Conservation (phyloP, 1,140 invertebrate genomes). For the Globodera rostochiensis region DNA sequence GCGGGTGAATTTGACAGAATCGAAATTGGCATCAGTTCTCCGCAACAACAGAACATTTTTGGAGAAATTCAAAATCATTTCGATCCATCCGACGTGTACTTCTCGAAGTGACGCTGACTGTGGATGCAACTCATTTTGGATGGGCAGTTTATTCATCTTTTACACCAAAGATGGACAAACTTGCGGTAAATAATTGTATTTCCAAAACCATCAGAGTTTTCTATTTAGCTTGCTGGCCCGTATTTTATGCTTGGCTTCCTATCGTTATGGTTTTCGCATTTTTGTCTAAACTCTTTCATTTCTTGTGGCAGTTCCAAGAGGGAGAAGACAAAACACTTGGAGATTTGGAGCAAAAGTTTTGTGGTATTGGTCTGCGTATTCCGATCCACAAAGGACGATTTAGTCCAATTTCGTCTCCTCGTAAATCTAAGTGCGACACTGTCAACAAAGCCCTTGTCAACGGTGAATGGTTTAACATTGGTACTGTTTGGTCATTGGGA, state of each 20-base stretch:
- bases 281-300: not conserved
- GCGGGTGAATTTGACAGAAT: not conserved
- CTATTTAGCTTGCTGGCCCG: not conserved
- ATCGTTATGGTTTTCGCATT: not conserved
- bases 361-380: not conserved
- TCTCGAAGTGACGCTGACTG: not conserved
- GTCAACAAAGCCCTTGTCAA: not conserved
- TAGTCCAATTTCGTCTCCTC: not conserved
- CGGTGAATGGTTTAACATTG: not conserved
- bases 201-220: not conserved
- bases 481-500: no score
- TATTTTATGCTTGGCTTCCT: not conserved
- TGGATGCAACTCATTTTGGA: not conserved
- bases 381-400: not conserved
- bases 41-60: not conserved
- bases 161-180: not conserved
- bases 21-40: not conserved
- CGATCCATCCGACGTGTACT: not conserved
- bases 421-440: not conserved
- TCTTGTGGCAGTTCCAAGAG: not conserved
- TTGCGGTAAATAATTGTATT: not conserved
- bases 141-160: not conserved
- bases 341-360: not conserved
- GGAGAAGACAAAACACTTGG: not conserved
- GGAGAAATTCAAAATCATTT: not conserved